Evolutionary conservation across 2,113 vertebrate genomes (phyloP), one percentile per base, ranked within the genome.

Genomic region (Ophiodon elongatus): DNA sequence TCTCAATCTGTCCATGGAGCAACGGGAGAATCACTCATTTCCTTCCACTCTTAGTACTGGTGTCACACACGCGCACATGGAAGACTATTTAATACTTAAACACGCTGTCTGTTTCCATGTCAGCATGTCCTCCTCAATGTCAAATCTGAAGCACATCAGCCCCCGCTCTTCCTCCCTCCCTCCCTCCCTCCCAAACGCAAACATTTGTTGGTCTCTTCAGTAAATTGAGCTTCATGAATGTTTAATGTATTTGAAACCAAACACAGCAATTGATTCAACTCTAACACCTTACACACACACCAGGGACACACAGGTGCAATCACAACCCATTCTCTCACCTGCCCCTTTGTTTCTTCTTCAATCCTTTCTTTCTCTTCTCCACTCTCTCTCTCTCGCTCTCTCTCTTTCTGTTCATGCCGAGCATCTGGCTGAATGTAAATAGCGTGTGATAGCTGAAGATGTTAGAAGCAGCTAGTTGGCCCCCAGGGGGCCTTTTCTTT

Each of bases 211-310:
- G 21, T 68, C 74, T 78, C 69, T 74, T 82, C 56, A 63, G 69
- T 59, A 82, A 79, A 78, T 65, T 64, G 57, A 79, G 65, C 57
- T 63, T 69, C 68, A 78, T 88, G 69, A 81, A 88, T 74, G 71
- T 78, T 88, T 81, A 74, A 85, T 70, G 70, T 81, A 25, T 77
- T 69, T 82, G 73, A 82, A 88, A 88, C 73, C 70, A 68, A 84
- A 73, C 56, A 78, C 74, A 1, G 74, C 59, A 75, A 84, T 82
- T 69, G 78, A 72, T 88, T 71, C 39, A 70, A 47, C 37, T 41
- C 66, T 68, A 57, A 73, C 77, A 68, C 72, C 56, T 73, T 25
- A 35, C 39, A 50, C 71, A 25, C 63, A 37, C 57, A 60, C 15
- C 10, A 50, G 29, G 25, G 25, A 60, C 27, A 76, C 31, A 35